A percentile compares a stretch with the other conserved stretches of the same genome.
These are phyloP conservation scores for Augochlorella aurata DNA, from an alignment of 2,888 invertebrate species.

Conservation along the genomic window DNA sequence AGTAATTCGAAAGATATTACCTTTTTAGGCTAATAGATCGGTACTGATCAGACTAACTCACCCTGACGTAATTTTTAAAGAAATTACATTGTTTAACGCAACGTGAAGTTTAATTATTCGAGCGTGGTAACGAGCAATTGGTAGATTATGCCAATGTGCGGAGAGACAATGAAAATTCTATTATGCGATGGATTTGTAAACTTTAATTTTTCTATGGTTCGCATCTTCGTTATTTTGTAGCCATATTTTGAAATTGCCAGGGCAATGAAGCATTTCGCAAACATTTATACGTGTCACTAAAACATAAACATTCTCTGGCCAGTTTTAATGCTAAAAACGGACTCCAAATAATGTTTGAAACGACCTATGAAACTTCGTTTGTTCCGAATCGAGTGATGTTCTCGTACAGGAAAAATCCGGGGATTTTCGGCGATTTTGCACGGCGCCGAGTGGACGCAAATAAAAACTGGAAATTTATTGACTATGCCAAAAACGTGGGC, in stretches of 20 bases:
- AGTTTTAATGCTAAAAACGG: not conserved
- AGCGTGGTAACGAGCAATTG: not conserved
- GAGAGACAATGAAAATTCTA: not conserved
- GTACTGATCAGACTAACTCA: too few relatives aligned
- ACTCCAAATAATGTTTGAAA: not conserved
- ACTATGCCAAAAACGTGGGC: constrained; percentile 4
- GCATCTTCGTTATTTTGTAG: not conserved
- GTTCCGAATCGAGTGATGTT: not conserved
- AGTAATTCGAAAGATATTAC: too few relatives aligned
- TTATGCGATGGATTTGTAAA: not conserved
- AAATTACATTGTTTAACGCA: not conserved
- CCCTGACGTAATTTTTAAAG: too few relatives aligned
- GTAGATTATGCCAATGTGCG: not conserved
- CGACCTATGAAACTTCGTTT: not conserved
- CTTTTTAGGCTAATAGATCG: too few relatives aligned
- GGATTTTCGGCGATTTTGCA: not conserved
- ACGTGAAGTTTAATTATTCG: too few relatives aligned
- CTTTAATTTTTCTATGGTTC: not conserved
- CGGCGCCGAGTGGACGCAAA: not conserved
- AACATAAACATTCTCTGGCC: not conserved
- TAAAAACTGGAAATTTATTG: constrained; percentile 27
- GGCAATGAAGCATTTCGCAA: not conserved
- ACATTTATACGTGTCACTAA: not conserved
- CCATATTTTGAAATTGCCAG: not conserved
- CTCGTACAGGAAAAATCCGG: not conserved